Evolutionary conservation across 1,140 invertebrate genomes (phyloP).

Genomic region (Pectinophora gossypiella): DNA sequence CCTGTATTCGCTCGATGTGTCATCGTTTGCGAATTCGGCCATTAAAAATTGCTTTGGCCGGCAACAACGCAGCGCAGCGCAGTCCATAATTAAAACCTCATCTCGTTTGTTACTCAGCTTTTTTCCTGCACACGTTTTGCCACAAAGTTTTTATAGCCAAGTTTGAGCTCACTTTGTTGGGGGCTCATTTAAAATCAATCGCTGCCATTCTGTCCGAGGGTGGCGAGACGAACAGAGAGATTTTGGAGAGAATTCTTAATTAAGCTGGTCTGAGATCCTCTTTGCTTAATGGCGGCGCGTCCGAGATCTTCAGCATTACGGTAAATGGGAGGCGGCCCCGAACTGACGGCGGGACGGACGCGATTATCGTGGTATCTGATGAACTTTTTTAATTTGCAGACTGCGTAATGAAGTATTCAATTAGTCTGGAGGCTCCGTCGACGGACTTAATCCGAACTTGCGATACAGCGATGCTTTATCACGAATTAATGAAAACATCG

Average conservation of each 20-base stretch:
- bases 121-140: slow-evolving; percentile 19
- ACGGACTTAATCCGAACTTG: no score
- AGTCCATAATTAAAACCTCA: neutral
- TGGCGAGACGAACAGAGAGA: slow-evolving; percentile 45
- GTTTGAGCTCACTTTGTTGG: slow-evolving; percentile 46
- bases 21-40: no score
- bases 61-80: neutral
- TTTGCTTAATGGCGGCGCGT: slow-evolving; percentile 58
- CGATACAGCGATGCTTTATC: no score
- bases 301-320: slow-evolving; percentile 45
- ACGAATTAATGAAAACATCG: no score
- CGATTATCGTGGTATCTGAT: slow-evolving; percentile 26
- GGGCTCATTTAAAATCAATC: slow-evolving; percentile 70
- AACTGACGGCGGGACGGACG: slow-evolving; percentile 21
- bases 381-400: slow-evolving; percentile 29
- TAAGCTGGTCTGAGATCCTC: slow-evolving; percentile 60
- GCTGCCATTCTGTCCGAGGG: slow-evolving; percentile 50
- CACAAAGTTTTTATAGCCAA: slow-evolving; percentile 45
- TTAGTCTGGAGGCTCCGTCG: neutral
- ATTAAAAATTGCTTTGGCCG: no score
- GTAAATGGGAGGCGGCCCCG: slow-evolving; percentile 49
- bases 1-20: no score
- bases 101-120: neutral
- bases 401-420: slow-evolving; percentile 7
- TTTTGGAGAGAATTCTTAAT: slow-evolving; percentile 70